These are phyloP conservation scores for Apostichopus japonicus DNA, from an alignment of 35 echinoderm and acorn worm genomes.

Conservation along the genomic window DNA sequence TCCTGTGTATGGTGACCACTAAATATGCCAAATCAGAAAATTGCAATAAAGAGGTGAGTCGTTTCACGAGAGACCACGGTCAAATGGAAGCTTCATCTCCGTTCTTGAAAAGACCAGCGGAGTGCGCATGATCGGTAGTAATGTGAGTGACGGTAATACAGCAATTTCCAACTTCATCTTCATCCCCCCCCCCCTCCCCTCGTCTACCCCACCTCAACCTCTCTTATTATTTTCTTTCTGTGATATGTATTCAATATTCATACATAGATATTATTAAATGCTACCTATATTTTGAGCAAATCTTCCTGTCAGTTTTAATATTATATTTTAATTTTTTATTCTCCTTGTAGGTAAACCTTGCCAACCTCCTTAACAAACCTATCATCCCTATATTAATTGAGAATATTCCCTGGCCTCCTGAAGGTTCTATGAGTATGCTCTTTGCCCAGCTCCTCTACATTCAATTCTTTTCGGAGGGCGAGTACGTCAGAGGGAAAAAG, in stretches of 20 bases:
- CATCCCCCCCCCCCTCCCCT: too few species aligned
- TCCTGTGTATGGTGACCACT: constrained; percentile 90
- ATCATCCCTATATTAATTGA: constrained; percentile 97
- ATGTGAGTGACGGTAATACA: too few species aligned
- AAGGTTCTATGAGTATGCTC: constrained; percentile 96
- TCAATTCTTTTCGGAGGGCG: constrained; percentile 81
- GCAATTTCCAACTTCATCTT: too few species aligned
- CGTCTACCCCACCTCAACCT: too few species aligned
- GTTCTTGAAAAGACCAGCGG: too few species aligned
- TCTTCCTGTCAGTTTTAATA: too few species aligned
- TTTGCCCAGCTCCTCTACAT: constrained; percentile 95
- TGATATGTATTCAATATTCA: too few species aligned
- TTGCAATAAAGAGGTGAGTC: constrained; percentile 93
- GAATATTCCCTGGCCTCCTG: constrained; percentile 84
- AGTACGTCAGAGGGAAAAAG: constrained; percentile 88
- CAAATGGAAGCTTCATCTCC: too few species aligned
- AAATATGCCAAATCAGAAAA: constrained; percentile 96
- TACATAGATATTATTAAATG: too few species aligned
- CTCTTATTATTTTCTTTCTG: too few species aligned
- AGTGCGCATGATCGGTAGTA: too few species aligned
- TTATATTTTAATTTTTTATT: not conserved
- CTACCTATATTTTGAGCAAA: too few species aligned
- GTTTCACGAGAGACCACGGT: not conserved
- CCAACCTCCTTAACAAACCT: constrained; percentile 95
- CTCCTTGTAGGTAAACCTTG: constrained; percentile 79